Percentiles rank a stretch among this genome's conserved stretches.
Conservation (phyloP, 2,113 vertebrate genomes). For the Morone chrysops region DNA sequence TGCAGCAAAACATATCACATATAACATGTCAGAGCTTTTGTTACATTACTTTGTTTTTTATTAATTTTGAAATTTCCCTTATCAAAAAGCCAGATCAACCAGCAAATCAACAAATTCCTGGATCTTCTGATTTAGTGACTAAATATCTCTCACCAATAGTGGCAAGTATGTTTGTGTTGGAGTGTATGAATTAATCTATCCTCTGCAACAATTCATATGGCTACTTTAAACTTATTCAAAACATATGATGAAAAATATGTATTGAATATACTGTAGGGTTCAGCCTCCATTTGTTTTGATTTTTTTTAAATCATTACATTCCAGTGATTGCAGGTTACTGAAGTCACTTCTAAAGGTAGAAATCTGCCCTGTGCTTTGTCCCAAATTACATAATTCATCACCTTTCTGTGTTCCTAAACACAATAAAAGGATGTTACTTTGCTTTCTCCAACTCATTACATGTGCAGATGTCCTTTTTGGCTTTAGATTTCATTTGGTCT, state of each 20-base stretch:
- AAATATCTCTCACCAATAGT: neutral
- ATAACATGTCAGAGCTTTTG: too few species aligned
- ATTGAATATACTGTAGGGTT: neutral
- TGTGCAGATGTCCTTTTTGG: neutral
- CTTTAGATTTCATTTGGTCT: constrained; percentile 2
- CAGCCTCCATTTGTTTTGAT: neutral
- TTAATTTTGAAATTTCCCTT: too few species aligned
- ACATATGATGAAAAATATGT: too few species aligned
- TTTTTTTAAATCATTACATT: neutral
- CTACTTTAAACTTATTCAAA: neutral
- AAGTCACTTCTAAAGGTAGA: neutral
- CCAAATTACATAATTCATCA: neutral
- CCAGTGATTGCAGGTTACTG: neutral
- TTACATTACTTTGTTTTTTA: too few species aligned
- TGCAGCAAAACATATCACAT: too few species aligned
- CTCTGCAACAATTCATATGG: neutral
- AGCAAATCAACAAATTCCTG: neutral
- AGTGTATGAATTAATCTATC: neutral
- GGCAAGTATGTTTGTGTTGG: neutral
- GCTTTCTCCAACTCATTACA: neutral
- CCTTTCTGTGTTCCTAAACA: neutral
- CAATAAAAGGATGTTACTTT: neutral
- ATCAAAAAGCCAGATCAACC: neutral
- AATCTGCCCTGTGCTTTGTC: neutral
- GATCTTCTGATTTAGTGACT: neutral